Base-by-base conservation (phyloP, 1,140 invertebrate species). In the Micrasema longulum region DNA sequence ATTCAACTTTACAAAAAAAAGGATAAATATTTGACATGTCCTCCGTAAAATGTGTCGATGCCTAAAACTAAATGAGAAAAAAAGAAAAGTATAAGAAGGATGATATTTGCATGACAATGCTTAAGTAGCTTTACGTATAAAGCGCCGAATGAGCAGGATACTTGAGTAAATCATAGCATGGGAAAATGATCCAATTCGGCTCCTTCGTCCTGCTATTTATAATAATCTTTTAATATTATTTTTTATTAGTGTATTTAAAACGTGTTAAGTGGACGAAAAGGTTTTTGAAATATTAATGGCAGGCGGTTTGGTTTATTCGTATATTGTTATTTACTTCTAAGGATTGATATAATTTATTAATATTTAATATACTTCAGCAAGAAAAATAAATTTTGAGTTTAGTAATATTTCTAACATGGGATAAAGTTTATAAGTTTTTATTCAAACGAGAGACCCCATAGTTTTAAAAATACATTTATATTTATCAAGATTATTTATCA, bases 21-120 rank as follows among this genome's bases (percentile, higher is more conserved):
- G n/a, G n/a, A n/a, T n/a, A 31, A 31, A 31, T 31, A 7, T 31
- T 4, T 31, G 26, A 2, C 26, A 7, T 4, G 26, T 31, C 26
- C 26, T 31, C 7, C 26, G 7, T 31, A 31, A 31, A 31, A 31
- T 7, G 3, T 31, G 2, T 31, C 7, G 2, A 31, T 7, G 26
- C 26, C 7, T 7, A 31, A 7, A 4, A 4, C n/a, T 7, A 7
- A 31, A 31, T 16, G 47, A 16, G 16, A 16, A 53, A 60, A 18
- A 41, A 18, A 9, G 20, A 50, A 16, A 50, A 16, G 20, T 9
- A 9, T 16, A 50, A 22, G 47, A 50, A 20, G 55, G 35, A 41
- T 60, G 11, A 60, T 60, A 60, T 60, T 60, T 38, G 55, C 55
- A 60, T 60, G 55, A 60, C 35, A 60, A 60, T 41, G 55, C n/a